phyloP scores from a whole-genome alignment of 2,113 vertebrate species.

The Syngnathus floridae region DNA sequence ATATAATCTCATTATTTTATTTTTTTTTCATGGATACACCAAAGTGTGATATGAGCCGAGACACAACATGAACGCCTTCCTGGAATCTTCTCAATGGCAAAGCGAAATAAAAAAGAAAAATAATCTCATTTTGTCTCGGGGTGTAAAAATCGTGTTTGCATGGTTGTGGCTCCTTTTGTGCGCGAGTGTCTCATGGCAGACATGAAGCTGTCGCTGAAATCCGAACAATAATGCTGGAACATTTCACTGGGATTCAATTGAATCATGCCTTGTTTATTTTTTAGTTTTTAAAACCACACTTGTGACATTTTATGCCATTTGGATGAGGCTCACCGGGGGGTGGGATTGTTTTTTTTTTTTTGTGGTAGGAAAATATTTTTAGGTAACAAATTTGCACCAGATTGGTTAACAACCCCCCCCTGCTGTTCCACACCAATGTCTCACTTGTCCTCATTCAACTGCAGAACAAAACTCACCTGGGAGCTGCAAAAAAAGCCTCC shows the following conservation, averaged over 20 bases:
- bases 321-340: slow-evolving; percentile 10
- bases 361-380: slow-evolving; percentile 9
- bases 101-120: slow-evolving; percentile 31
- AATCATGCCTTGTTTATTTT: slow-evolving; percentile 30
- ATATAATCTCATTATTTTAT: slow-evolving; percentile 10
- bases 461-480: slow-evolving; percentile 28
- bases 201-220: slow-evolving; percentile 37
- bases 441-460: slow-evolving; percentile 17
- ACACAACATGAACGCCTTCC: slow-evolving; percentile 39
- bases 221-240: slow-evolving; percentile 43
- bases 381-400: slow-evolving; percentile 4
- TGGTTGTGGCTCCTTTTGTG: slow-evolving; percentile 56
- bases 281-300: slow-evolving; percentile 12
- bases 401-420: slow-evolving; percentile 11
- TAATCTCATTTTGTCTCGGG: slow-evolving; percentile 64
- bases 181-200: slow-evolving; percentile 49
- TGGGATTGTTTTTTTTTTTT: slow-evolving; percentile 6
- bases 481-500: slow-evolving; percentile 23
- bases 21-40: slow-evolving; percentile 19
- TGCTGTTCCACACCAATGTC: slow-evolving; percentile 14
- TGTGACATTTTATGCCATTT: slow-evolving; percentile 34
- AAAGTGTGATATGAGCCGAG: slow-evolving; percentile 37
- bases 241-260: slow-evolving; percentile 30
- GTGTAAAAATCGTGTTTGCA: slow-evolving; percentile 70
- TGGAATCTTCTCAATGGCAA: slow-evolving; percentile 58